Conservation (phyloP, 2,888 invertebrate genomes). For the Diaphora mendica region DNA sequence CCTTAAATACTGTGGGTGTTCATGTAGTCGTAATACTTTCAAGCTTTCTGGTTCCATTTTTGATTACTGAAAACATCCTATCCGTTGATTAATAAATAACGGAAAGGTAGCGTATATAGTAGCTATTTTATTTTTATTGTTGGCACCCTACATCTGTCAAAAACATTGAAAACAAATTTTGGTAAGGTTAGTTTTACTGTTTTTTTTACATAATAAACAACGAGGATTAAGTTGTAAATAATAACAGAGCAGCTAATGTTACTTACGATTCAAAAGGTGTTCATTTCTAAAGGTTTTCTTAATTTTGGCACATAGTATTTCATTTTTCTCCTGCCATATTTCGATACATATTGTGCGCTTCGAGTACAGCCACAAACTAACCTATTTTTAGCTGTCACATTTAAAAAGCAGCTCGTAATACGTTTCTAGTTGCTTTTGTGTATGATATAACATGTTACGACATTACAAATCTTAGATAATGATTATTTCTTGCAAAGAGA, state of each 20-base stretch:
- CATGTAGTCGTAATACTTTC: constrained; percentile 89
- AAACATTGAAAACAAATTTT: neutral
- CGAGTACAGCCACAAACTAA: constrained; percentile 59
- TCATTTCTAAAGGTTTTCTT: constrained; percentile 37
- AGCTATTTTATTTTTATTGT: neutral
- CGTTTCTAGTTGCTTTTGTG: constrained; percentile 25
- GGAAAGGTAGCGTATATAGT: neutral
- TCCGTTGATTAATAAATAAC: neutral
- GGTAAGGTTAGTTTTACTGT: constrained; percentile 12
- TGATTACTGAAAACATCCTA: constrained; percentile 37
- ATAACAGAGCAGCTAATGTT: constrained; percentile 1
- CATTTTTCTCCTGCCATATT: constrained; percentile 46
- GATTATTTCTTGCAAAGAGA: constrained; percentile 25
- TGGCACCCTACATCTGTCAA: constrained; percentile 11
- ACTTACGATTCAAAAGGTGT: constrained; percentile 45
- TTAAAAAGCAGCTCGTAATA: constrained; percentile 31
- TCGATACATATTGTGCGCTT: constrained; percentile 45
- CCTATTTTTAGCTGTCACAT: constrained; percentile 76
- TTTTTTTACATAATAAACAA: neutral
- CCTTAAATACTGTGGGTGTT: constrained; percentile 89
- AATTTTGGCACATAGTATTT: constrained; percentile 41
- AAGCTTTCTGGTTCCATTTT: constrained; percentile 69
- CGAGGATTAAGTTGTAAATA: constrained; percentile 2
- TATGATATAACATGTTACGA: constrained; percentile 19
- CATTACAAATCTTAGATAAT: constrained; percentile 31